Percentiles rank a stretch among this genome's conserved stretches.
phyloP scores from a whole-genome alignment of 2,888 invertebrate species.

The Nasonia oneida region DNA sequence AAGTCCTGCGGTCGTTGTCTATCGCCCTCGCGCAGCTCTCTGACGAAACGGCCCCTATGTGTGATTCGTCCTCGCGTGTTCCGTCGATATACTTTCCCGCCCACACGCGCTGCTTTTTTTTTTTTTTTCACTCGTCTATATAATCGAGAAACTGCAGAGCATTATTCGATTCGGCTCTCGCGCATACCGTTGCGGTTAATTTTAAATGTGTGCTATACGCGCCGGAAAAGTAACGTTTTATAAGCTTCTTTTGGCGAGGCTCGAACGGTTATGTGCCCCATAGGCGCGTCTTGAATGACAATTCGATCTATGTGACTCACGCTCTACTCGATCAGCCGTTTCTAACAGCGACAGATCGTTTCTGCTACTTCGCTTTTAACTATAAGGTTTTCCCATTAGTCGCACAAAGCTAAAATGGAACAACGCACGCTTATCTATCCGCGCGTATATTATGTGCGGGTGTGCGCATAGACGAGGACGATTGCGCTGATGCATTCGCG shows the following conservation, averaged over 20 bases:
- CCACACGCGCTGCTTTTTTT: background rate
- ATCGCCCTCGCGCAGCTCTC: background rate
- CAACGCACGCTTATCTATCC: constrained; percentile 46
- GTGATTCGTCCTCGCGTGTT: background rate
- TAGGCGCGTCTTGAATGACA: background rate
- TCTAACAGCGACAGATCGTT: background rate
- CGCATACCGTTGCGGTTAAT: background rate
- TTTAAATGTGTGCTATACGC: background rate
- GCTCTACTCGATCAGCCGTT: no score
- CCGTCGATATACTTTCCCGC: constrained; percentile 10
- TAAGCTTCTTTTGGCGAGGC: background rate
- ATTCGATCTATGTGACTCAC: background rate
- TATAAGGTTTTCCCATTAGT: background rate
- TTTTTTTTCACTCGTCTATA: background rate
- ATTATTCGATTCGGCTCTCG: background rate
- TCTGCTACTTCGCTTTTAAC: no score
- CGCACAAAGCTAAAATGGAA: constrained; percentile 37
- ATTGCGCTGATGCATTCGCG: background rate
- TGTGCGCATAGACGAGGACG: background rate
- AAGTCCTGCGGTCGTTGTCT: background rate
- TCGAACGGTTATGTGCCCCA: background rate
- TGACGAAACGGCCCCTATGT: constrained; percentile 21
- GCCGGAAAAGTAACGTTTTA: background rate
- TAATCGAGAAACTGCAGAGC: background rate
- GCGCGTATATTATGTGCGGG: background rate